Evolutionary conservation across 2,888 invertebrate species (phyloP).

Genomic region (Pedicia rivosa): DNA sequence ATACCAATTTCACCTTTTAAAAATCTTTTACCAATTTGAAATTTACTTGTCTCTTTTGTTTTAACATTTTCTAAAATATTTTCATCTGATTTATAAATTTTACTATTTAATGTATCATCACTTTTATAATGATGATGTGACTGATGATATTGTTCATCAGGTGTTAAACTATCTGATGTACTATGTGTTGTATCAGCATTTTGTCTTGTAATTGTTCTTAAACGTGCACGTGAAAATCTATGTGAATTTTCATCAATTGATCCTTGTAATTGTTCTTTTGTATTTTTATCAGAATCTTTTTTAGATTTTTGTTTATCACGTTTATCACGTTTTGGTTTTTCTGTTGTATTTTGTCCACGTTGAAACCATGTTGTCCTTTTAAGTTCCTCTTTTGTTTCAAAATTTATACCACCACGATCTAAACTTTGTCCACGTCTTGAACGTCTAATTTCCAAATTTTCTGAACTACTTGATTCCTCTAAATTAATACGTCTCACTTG

Average conservation of each 20-base stretch:
- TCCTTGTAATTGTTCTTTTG: background rate
- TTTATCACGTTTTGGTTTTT: constrained; percentile 13
- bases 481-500: background rate
- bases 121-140: background rate
- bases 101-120: background rate
- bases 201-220: background rate
- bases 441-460: constrained; percentile 17
- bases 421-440: constrained; percentile 23
- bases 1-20: constrained; percentile 30
- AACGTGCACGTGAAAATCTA: background rate
- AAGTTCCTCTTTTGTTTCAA: constrained; percentile 1
- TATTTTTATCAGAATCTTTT: background rate
- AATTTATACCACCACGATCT: constrained; percentile 22
- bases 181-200: background rate
- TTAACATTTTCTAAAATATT: no score
- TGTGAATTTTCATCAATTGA: background rate
- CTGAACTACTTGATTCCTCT: constrained; percentile 23
- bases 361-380: constrained; percentile 4
- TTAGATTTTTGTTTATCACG: constrained; percentile 14
- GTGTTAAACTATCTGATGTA: no score
- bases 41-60: constrained; percentile 14
- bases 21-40: constrained; percentile 28
- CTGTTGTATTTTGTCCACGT: constrained; percentile 5
- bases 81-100: no score
- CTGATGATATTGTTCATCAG: background rate